Percentiles rank a stretch among this genome's conserved stretches.
phyloP scores from a whole-genome alignment of 2,888 invertebrate genomes.

The Malthinus flaveolus region DNA sequence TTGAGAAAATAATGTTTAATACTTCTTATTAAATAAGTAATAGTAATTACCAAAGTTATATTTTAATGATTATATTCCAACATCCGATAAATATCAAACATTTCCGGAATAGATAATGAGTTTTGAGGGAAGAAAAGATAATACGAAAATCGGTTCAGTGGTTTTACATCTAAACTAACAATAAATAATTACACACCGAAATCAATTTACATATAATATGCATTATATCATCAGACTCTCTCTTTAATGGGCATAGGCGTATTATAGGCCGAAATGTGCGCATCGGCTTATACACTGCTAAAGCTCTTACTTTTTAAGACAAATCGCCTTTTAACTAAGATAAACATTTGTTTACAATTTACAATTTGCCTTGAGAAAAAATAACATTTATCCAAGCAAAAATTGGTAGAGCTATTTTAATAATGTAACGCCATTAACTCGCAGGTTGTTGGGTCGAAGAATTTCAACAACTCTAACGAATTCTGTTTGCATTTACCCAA shows the following conservation, averaged over 20 bases:
- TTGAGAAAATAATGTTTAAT: too few species aligned
- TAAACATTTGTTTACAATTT: slow-evolving; percentile 25
- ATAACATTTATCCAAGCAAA: slow-evolving; percentile 9
- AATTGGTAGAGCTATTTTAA: not conserved
- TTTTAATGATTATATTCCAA: slow-evolving; percentile 20
- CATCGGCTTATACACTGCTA: slow-evolving; percentile 1
- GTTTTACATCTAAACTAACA: slow-evolving; percentile 41
- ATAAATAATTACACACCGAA: slow-evolving; percentile 45
- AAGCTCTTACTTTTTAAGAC: slow-evolving; percentile 19
- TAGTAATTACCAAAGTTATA: slow-evolving; percentile 6
- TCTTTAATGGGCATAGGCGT: slow-evolving; percentile 1
- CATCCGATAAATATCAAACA: slow-evolving; percentile 34
- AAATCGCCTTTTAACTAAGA: slow-evolving; percentile 24
- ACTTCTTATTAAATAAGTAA: not conserved
- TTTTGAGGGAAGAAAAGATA: slow-evolving; percentile 40
- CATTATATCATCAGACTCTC: slow-evolving; percentile 32
- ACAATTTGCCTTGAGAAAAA: slow-evolving; percentile 7
- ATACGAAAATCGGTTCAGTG: slow-evolving; percentile 42
- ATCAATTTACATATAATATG: slow-evolving; percentile 47
- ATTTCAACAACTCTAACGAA: too few species aligned
- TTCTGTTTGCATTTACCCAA: too few species aligned
- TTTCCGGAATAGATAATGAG: slow-evolving; percentile 34
- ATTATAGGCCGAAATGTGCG: slow-evolving; percentile 18
- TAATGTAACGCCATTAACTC: too few species aligned
- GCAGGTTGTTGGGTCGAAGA: too few species aligned